Evolutionary conservation across 2,797 vertebrate species (phyloP).

Genomic region (Dallia pectoralis): DNA sequence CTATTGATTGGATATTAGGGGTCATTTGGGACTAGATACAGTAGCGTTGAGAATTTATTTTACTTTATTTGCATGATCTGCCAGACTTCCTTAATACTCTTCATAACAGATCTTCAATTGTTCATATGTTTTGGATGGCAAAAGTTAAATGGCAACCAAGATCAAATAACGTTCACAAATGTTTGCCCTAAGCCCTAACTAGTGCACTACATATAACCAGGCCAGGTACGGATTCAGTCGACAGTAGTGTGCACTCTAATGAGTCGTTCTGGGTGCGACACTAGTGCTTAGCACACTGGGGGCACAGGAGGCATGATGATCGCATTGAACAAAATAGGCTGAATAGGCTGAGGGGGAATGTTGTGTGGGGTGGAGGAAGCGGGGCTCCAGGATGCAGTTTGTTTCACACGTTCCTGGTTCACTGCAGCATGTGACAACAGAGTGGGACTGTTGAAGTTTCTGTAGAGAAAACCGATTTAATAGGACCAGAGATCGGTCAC

Average conservation of each 20-base stretch:
- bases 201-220: not conserved
- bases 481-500: conserved; percentile 24
- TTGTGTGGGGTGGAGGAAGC: conserved; percentile 14
- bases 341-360: conserved; percentile 7
- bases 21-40: too few relatives aligned
- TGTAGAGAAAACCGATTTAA: conserved; percentile 14
- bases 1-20: too few relatives aligned
- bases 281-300: not conserved
- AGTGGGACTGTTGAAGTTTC: conserved; percentile 18
- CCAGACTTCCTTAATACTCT: not conserved
- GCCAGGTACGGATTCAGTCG: not conserved
- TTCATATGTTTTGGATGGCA: not conserved
- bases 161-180: not conserved
- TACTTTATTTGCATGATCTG: not conserved
- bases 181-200: not conserved
- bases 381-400: conserved; percentile 40
- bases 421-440: conserved; percentile 48
- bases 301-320: not conserved
- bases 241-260: too few relatives aligned
- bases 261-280: too few relatives aligned
- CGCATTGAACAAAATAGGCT: conserved; percentile 25
- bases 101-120: not conserved
- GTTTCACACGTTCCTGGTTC: conserved; percentile 35
- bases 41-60: not conserved
- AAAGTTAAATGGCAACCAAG: not conserved